Evolutionary conservation across 2,113 vertebrate species (phyloP).

Genomic region (Speoplatyrhinus poulsoni): DNA sequence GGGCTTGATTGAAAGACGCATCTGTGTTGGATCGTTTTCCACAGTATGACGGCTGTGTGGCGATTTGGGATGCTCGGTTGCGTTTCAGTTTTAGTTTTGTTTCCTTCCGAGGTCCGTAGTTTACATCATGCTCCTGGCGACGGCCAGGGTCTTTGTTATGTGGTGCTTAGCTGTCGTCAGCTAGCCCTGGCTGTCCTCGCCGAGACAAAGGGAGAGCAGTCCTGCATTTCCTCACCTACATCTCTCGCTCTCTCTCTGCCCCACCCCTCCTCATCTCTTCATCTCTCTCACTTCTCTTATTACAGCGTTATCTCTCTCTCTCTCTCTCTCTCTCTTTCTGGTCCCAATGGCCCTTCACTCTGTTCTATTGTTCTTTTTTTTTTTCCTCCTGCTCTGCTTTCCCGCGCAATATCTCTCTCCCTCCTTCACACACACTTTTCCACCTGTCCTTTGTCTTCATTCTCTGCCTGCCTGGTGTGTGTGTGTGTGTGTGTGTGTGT

Average conservation of each 20-base stretch:
- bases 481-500: slow-evolving; percentile 20
- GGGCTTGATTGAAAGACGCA: too few species aligned
- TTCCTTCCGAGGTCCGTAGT: too few species aligned
- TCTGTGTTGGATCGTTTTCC: too few species aligned
- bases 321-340: slow-evolving; percentile 26
- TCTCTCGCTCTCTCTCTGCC: slow-evolving; percentile 20
- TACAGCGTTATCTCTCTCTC: not conserved
- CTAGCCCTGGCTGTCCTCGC: not conserved
- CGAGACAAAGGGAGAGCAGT: slow-evolving; percentile 21
- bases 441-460: slow-evolving; percentile 65
- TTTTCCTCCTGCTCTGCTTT: slow-evolving; percentile 42
- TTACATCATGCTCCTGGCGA: too few species aligned
- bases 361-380: slow-evolving; percentile 23
- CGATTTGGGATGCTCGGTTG: too few species aligned
- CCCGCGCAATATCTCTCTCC: slow-evolving; percentile 53
- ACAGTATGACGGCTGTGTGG: too few species aligned
- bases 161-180: too few species aligned
- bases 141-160: too few species aligned
- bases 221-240: not conserved
- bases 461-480: slow-evolving; percentile 6
- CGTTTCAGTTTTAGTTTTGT: too few species aligned
- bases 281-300: slow-evolving; percentile 10
- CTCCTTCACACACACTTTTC: slow-evolving; percentile 41
- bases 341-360: not conserved
- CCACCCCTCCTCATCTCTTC: slow-evolving; percentile 16